Percentiles rank a stretch among this genome's conserved stretches.
Conservation (phyloP, 2,113 vertebrate genomes). For the Choloepus hoffmanni region DNA sequence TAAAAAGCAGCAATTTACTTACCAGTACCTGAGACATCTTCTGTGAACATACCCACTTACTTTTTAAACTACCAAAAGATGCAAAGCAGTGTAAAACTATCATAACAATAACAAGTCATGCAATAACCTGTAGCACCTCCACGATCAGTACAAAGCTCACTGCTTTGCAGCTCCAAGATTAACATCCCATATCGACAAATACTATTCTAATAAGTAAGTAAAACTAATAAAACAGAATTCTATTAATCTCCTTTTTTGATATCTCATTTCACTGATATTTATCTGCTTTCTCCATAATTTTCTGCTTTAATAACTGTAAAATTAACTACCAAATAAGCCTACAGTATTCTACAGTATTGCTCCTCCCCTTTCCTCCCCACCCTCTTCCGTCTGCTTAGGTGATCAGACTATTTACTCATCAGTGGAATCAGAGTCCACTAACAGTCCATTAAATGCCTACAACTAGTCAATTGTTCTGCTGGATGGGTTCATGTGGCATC, state of each 20-base stretch:
- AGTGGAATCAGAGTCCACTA: constrained; percentile 47
- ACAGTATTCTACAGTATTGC: not conserved
- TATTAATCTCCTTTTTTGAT: not conserved
- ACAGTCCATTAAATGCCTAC: not conserved
- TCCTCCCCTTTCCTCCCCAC: not conserved
- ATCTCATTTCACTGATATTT: not conserved
- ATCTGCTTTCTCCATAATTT: not conserved
- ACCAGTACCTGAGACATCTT: constrained; percentile 82
- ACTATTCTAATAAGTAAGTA: not conserved
- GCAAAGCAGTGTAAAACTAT: constrained; percentile 57
- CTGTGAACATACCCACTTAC: constrained; percentile 80
- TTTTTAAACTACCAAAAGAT: constrained; percentile 72
- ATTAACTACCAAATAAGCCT: not conserved
- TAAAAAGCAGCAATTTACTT: constrained; percentile 51
- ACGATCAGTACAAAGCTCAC: not conserved
- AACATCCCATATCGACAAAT: not conserved
- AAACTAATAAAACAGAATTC: not conserved
- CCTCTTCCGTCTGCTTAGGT: not conserved
- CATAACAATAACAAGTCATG: constrained; percentile 82
- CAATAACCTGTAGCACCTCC: constrained; percentile 63
- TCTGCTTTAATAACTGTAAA: not conserved
- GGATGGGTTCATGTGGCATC: not conserved
- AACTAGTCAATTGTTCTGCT: not conserved
- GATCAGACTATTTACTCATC: constrained; percentile 8
- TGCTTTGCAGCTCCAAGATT: not conserved